Base-by-base conservation (phyloP, 2,797 vertebrate species). In the Mycteria americana region DNA sequence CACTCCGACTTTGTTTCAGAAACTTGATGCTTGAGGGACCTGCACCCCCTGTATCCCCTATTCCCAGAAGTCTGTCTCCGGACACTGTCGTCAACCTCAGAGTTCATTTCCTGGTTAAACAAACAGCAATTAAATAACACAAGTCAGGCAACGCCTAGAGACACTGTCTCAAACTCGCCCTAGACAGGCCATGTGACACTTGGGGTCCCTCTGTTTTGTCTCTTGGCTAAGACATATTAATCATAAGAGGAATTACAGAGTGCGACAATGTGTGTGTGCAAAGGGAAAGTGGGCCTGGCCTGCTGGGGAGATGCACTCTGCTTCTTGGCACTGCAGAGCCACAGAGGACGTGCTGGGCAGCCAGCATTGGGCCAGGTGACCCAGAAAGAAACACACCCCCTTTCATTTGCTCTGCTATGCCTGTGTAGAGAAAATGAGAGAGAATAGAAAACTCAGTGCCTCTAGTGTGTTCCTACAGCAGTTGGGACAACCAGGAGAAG, bases 91-190 rank as follows among this genome's bases (percentile, higher is more conserved):
- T 97, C 95, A 97, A 21, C 90, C 91, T 84, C 53, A 14, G 82
- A 96, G 97, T 96, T 97, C 91, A 97, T 97, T 98, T 98, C 97
- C 97, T 97, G 95, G 91, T 97, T 97, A 97, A 98, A 97, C 90
- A 98, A 98, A 97, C 95, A 97, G 92, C 91, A 94, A 54, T 97
- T 96, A 95, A 97, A 94, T 89, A 96, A 95, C 91, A 87, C 35
- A 60, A 94, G 82, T 88, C 46, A 91, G 96, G 92, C 92, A 93
- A 97, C 78, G 80, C 97, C 96, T 96, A 96, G 73, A 82, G 95
- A 94, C 64, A 37, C 80, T 83, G 93, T 97, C 89, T 78, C 82
- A 76, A 88, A 91, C 70, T 93, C 15, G 41, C 92, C 81, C 82
- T 35, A 65, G 82, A 86, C 69, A 83, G 67, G 69, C 82, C 85